These are phyloP conservation scores for Osmoderma eremita DNA, from an alignment of 2,888 invertebrate genomes.

Conservation along the genomic window DNA sequence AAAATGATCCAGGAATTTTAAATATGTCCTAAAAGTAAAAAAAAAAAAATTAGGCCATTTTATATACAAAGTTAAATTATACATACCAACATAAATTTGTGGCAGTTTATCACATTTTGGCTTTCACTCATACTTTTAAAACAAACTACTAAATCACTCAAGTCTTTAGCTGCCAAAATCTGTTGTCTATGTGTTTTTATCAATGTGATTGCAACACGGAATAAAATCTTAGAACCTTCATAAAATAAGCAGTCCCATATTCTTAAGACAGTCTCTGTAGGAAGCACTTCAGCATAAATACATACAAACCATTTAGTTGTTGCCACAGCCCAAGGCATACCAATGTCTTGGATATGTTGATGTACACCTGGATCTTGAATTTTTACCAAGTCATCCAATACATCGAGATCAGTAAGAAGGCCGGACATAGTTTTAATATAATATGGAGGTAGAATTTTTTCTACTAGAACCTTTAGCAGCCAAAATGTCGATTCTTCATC, in stretches of 20 bases:
- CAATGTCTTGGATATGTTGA: constrained; percentile 81
- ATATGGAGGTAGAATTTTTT: constrained; percentile 86
- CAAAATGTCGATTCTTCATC: constrained; percentile 93
- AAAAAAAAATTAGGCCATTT: not conserved
- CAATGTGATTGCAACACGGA: constrained; percentile 87
- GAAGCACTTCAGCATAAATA: constrained; percentile 91
- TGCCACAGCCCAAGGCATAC: constrained; percentile 90
- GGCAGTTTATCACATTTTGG: constrained; percentile 83
- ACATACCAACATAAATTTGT: constrained; percentile 86
- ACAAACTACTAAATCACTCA: constrained; percentile 82
- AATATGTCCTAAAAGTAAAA: constrained; percentile 77
- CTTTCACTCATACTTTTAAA: constrained; percentile 85
- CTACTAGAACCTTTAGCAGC: constrained; percentile 89
- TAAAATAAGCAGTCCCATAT: constrained; percentile 97
- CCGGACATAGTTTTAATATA: constrained; percentile 92
- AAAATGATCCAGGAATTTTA: constrained; percentile 81
- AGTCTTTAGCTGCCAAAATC: constrained; percentile 82
- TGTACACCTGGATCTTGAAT: constrained; percentile 83
- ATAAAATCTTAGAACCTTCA: constrained; percentile 93
- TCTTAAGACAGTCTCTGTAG: constrained; percentile 91
- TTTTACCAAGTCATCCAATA: constrained; percentile 87
- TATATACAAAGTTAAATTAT: not conserved
- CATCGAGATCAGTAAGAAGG: constrained; percentile 87
- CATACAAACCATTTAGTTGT: constrained; percentile 97
- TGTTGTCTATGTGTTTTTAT: constrained; percentile 77